Evolutionary conservation across 2,113 vertebrate genomes (phyloP), one percentile per base, ranked within the genome.

Genomic region (Laticauda laticaudata): DNA sequence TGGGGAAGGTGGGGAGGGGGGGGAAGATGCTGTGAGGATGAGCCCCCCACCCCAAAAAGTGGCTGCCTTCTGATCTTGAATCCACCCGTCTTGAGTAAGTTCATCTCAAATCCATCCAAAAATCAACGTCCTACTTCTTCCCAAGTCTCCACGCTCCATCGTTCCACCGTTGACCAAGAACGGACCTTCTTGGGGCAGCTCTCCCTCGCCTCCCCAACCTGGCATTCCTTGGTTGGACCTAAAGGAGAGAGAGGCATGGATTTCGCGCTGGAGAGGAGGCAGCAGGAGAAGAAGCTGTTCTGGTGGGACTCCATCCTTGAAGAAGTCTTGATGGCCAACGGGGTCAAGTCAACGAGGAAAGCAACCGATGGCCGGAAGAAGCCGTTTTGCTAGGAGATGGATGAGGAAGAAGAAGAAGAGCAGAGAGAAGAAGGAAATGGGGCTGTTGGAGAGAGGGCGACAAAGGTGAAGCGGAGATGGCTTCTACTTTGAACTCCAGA

Each of bases 401-500:
- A 18, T 24, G 87, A 55, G 8, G 39, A 34, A 15, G 14, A 18
- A 29, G 23, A 12, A 26, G 23, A 45, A 34, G 81, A 56, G 26
- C 56, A 34, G 57, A 20, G 26, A 2, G 9, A 34, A 43, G 21
- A 85, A 23, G 54, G 14, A 0, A 29, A 3, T 1, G 0, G 43
- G 21, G 11, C 11, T 43, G 39, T 18, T 51, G 12, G 14, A 5
- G 26, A 2, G 3, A n/a, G 24, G 86, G n/a, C 29, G 7, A 0
- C 14, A 87, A 54, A 69, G 26, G 29, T 39, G 2, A 1, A 1
- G 56, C 45, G 34, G 34, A 81, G 34, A 81, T 81, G 75, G 45
- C 91, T 92, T 87, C 87, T 92, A 34, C 54, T 24, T 29, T 39
- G 87, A 89, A 55, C 87, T 89, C 90, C 90, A 91, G 87, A 86